Base-by-base conservation (phyloP, 2,113 vertebrate genomes). In the Carollia perspicillata region DNA sequence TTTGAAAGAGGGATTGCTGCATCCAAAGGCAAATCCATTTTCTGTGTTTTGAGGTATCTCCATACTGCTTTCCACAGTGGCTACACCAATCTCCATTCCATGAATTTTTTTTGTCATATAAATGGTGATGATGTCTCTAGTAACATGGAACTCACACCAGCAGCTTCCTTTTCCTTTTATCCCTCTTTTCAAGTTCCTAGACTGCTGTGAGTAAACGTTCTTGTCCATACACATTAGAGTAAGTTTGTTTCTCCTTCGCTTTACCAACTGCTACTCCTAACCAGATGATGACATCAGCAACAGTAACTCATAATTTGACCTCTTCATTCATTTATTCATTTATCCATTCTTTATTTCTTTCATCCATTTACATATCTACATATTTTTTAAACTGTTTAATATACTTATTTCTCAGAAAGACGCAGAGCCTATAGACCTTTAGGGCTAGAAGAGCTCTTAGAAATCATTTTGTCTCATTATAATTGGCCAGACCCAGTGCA, bases 71-170 rank as follows among this genome's bases (percentile, higher is more conserved):
- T 63, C 11, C 60, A 30, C 28, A 63, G 11, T 63, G 28, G 28
- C 26, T 63, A 28, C 60, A 63, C 28, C 60, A 63, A 12, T 63
- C 60, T 30, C 28, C 28, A 30, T 63, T 30, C 58, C 58, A 69
- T 81, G 51, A 65, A 55, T 94, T 72, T 65, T 86, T 84, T 23
- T 47, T 83, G 81, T 51, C 66, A 23, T 14, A 13, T 88, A 42
- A 60, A 42, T 23, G 40, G 13, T 33, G 78, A 55, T 3, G 44
- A 17, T 30, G 9, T 6, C 8, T 63, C 49, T 35, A 40, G 44
- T 18, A 4, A 20, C 3, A 3, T 1, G 33, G 26, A 14, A 1
- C n/a, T 37, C 17, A 6, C 8, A 23, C 28, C 11, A 7, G 33
- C 35, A 22, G 44, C 35, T 66, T 63, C 44, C 51, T 72, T 30